Evolutionary conservation across 1,140 invertebrate genomes (phyloP), one percentile per base, ranked within the genome.

Genomic region (Helicoverpa zea): DNA sequence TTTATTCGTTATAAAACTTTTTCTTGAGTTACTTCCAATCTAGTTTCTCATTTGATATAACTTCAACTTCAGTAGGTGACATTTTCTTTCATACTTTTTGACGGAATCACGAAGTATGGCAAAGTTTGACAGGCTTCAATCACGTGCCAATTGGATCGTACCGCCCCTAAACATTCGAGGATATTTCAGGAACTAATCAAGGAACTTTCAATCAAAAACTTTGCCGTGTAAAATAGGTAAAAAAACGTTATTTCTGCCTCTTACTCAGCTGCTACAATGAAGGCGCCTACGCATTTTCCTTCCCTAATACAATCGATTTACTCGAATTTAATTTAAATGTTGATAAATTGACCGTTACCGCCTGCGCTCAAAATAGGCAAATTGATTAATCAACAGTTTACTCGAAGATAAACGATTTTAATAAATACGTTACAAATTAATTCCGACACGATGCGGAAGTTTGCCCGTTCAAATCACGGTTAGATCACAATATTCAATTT

Each of bases 401-500:
- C 51, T 49, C 7, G 10, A 54, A 72, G 49, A 14, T 11, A 18
- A 72, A 72, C 68, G 10, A 23, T 52, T 72, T 72, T 72, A 72
- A 54, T 72, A 72, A 72, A 72, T 72, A 72, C 35, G n/a, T 64
- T 64, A 64, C 63, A 64, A 64, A 64, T 64, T 43, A 64, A 54
- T 72, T 72, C 51, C 13, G 51, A n/a, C 23, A 5, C 52, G 51
- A 14, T 54, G 23, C 16, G 23, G 51, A 70, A 52, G 68, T 52
- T 72, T 14, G 49, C 51, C 2, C 23, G 68, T 54, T 72, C 18
- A 78, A 81, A 76, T 77, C 56, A 23, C 23, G 49, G 14, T 66
- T 81, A 66, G 80, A 74, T 58, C 72, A 72, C 63, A 80, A 47
- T 84, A 75, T 84, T 76, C 30, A 80, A 84, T 84, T 81, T 77